Evolutionary conservation across 2,888 invertebrate genomes (phyloP).

Genomic region (Tyria jacobaeae): DNA sequence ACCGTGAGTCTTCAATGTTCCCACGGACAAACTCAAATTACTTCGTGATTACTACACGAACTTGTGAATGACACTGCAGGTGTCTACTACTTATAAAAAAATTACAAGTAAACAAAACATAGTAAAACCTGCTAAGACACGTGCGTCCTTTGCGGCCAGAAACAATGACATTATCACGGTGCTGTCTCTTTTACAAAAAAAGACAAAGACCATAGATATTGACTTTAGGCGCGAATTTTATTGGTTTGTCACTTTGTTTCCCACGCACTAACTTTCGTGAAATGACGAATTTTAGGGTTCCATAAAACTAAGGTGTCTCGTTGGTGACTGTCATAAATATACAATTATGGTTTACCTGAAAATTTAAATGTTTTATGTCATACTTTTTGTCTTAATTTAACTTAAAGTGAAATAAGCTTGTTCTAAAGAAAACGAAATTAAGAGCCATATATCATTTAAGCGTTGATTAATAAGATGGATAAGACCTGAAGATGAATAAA

Average conservation of each 20-base stretch:
- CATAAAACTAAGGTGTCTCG: slow-evolving; percentile 30
- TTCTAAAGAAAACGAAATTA: background rate
- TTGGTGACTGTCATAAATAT: slow-evolving; percentile 33
- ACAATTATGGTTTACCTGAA: slow-evolving; percentile 13
- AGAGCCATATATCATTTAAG: background rate
- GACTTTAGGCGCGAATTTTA: slow-evolving; percentile 67
- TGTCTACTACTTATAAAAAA: slow-evolving; percentile 70
- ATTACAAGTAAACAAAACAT: slow-evolving; percentile 68
- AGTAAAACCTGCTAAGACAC: slow-evolving; percentile 77
- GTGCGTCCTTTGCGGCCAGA: slow-evolving; percentile 80
- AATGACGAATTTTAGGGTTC: slow-evolving; percentile 30
- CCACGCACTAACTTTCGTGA: slow-evolving; percentile 53
- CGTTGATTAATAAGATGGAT: background rate
- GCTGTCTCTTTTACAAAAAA: slow-evolving; percentile 57
- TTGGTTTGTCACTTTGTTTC: slow-evolving; percentile 69
- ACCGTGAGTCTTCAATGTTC: slow-evolving; percentile 44
- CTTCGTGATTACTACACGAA: slow-evolving; percentile 60
- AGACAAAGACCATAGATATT: slow-evolving; percentile 56
- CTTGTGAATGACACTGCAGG: slow-evolving; percentile 78
- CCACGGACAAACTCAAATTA: slow-evolving; percentile 62
- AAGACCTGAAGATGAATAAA: background rate
- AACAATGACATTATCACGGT: slow-evolving; percentile 72
- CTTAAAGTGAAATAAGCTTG: background rate
- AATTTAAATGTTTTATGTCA: background rate
- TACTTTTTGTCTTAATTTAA: background rate